Conservation (phyloP, 2,888 invertebrate species). For the Oxyscelio sp. region DNA sequence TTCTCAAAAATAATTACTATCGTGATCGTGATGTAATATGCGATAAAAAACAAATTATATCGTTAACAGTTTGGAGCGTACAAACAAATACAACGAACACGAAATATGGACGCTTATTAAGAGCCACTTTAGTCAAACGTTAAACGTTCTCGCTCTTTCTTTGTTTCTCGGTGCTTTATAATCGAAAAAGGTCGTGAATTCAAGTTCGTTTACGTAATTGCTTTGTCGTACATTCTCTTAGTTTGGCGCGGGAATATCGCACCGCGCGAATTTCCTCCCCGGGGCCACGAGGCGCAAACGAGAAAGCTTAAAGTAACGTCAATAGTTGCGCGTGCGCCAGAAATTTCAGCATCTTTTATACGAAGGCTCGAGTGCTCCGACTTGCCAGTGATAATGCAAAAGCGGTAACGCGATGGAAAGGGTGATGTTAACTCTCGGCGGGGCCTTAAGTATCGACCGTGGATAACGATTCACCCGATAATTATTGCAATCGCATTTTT, state of each 20-base stretch:
- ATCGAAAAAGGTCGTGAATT: slow-evolving; percentile 23
- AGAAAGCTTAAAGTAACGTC: slow-evolving; percentile 19
- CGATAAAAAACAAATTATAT: too few species aligned
- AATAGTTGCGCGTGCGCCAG: slow-evolving; percentile 10
- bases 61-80: too few species aligned
- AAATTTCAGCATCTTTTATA: slow-evolving; percentile 26
- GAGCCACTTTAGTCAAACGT: too few species aligned
- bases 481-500: slow-evolving; percentile 35
- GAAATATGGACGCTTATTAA: too few species aligned
- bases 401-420: slow-evolving; percentile 11
- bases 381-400: slow-evolving; percentile 32
- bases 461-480: slow-evolving; percentile 32
- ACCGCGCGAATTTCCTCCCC: neutral
- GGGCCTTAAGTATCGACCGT: slow-evolving; percentile 6
- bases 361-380: slow-evolving; percentile 9
- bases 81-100: too few species aligned
- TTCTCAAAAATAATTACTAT: too few species aligned
- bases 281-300: slow-evolving; percentile 15
- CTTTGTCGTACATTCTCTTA: slow-evolving; percentile 29
- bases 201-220: slow-evolving; percentile 28
- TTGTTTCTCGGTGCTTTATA: slow-evolving; percentile 16
- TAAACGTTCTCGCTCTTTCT: neutral
- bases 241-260: slow-evolving; percentile 6
- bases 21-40: too few species aligned
- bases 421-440: slow-evolving; percentile 8